Base-by-base conservation (phyloP, 2,113 vertebrate genomes). In the Limanda limanda region DNA sequence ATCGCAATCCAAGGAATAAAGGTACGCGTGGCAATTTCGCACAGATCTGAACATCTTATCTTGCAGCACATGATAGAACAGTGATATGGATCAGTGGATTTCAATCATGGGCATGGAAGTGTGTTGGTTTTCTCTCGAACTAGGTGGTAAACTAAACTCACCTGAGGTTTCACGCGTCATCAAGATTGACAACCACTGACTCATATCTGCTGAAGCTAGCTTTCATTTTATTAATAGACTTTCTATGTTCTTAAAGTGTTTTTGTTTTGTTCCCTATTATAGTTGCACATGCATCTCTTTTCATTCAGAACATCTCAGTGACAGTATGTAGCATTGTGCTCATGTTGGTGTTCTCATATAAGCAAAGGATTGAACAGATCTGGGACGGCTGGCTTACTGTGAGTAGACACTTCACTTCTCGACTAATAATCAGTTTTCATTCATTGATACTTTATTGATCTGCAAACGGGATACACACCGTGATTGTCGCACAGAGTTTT, bases 1-100 rank as follows among this genome's bases (percentile, higher is more conserved):
- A 95, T 78, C 94, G 94, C 58, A 94, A 96, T 82, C 94, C 95
- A 69, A 94, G 92, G 90, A 95, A 95, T 79, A 94, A 95, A 94
- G 94, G 93, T 95, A 84, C 13, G 59, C 15, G 12, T 4, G 9
- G 17, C 5, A 56, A 61, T 72, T 57, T 68, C 31, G 59, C 55
- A 60, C 17, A 11, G 1, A 15, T 52, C 65, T 60, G 5, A 68
- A 76, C 56, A 27, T 66, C 21, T 63, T 20, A 35, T 37, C 63
- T 55, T 68, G 51, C 42, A 72, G 24, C 55, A 31, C 9, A 51
- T 59, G 7, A 60, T 1, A 40, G 45, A 17, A 21, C n/a, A 69
- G 18, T 10, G 25, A 69, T 68, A 68, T 25, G 71, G 24, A 81
- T 84, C 71, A 69, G 58, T 31, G 27, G 27, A 62, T 73, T 59